Evolutionary conservation across 2,113 vertebrate species (phyloP), one percentile per base, ranked within the genome.

Genomic region (Pluvialis apricaria): DNA sequence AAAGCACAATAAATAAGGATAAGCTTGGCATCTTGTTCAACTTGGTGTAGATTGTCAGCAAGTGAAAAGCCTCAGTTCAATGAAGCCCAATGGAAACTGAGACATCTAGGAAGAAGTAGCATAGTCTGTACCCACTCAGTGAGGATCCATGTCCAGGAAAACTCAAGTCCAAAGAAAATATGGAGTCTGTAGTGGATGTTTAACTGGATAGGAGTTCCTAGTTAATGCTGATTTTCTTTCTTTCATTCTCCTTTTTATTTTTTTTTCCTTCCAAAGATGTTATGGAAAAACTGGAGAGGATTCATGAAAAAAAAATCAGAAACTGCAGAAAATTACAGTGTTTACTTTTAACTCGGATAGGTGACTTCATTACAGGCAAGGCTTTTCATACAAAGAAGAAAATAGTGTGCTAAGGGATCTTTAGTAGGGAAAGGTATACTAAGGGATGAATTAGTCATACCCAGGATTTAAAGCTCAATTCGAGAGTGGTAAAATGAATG

Each of bases 1-100:
- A 38, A 76, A 34, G 3, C 10, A 38, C 4, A 69, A 61, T 31
- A 57, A 57, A 78, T 45, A 58, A 54, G 3, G 4, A 8, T 31
- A 49, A 32, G 10, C 0, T 45, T 61, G 17, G 6, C 0, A 0
- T 47, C 34, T 38, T 0, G 0, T 61, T 57, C 32, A 52, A 42
- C 5, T 52, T 22, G 9, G 5, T 29, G 10, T 28, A 51, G 32
- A 21, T 19, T 42, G 29, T 19, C 29, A 70, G 19, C 36, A 21
- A 42, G 4, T 42, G 49, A 61, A 84, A 82, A 45, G 0, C 3
- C 11, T 47, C 9, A 45, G 25, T 57, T 73, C 45, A 61, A 6
- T 19, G 15, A 55, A 85, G 2, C 10, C 5, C 13, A 57, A 6
- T 1, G 6, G 11, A 82, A 88, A 42, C 2, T 29, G 29, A 44